Conservation (phyloP, 2,797 vertebrate genomes). For the Dipus sagitta region DNA sequence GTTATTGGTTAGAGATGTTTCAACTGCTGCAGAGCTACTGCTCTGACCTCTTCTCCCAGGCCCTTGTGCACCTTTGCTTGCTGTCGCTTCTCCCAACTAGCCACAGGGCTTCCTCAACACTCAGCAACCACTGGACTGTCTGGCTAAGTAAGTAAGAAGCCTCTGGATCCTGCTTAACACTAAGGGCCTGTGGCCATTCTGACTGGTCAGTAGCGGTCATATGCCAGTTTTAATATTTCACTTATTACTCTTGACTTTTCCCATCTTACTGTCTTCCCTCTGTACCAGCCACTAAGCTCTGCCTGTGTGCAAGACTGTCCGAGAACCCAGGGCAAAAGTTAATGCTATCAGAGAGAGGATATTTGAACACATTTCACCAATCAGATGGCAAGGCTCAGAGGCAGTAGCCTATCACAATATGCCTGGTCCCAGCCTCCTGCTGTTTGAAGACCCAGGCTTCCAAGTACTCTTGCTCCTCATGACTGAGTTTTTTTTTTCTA, state of each 20-base stretch:
- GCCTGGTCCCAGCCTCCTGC: neutral
- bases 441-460: neutral
- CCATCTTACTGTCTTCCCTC: neutral
- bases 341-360: neutral
- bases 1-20: neutral
- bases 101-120: neutral
- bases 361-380: neutral
- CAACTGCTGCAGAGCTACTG: neutral
- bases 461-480: neutral
- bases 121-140: neutral
- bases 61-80: too few species aligned
- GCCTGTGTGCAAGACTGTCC: neutral
- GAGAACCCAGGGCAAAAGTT: neutral
- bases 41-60: neutral
- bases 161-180: neutral
- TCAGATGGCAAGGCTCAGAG: neutral
- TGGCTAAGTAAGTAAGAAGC: neutral
- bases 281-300: neutral
- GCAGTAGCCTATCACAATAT: neutral
- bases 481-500: neutral
- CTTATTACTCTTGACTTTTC: neutral
- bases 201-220: neutral
- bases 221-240: neutral
- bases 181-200: neutral
- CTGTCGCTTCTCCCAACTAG: constrained; percentile 6